A percentile compares a stretch with the other conserved stretches of the same genome.
phyloP scores from a whole-genome alignment of 2,113 vertebrate genomes.

The Sylvilagus bachmani region DNA sequence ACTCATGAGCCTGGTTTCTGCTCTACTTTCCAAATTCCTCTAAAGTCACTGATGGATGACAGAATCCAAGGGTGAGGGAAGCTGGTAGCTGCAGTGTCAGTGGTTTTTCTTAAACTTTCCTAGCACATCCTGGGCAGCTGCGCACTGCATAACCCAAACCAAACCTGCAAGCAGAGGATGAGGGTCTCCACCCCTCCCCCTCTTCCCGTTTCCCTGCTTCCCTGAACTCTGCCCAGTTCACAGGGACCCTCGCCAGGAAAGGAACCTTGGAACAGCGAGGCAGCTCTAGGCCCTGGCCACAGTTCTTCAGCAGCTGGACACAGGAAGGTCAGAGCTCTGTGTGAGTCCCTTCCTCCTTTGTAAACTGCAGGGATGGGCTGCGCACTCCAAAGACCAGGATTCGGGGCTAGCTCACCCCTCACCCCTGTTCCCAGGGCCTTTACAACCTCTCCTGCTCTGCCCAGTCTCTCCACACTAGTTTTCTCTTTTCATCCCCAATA shows the following conservation, averaged over 20 bases:
- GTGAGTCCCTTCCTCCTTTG: not conserved
- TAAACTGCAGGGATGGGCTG: not conserved
- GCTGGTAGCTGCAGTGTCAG: too few species aligned
- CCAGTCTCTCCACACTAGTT: too few species aligned
- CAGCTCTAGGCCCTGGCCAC: not conserved
- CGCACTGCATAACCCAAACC: not conserved
- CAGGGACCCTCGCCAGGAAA: not conserved
- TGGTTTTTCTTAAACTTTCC: not conserved
- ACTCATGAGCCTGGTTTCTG: not conserved
- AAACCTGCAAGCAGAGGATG: accelerated
- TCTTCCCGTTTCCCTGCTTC: not conserved
- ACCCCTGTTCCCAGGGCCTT: too few species aligned
- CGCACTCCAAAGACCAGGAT: not conserved
- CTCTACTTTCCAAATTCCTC: not conserved
- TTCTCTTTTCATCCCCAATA: too few species aligned
- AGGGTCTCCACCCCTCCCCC: not conserved
- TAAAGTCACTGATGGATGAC: not conserved
- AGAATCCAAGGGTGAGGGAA: not conserved
- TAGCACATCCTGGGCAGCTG: not conserved
- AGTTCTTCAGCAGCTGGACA: not conserved
- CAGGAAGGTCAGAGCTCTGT: accelerated
- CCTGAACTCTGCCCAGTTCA: not conserved
- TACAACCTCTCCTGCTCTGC: too few species aligned
- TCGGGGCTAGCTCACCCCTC: too few species aligned
- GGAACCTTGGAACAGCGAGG: not conserved